These are phyloP conservation scores for Campylomormyrus numenius DNA, from an alignment of 2,113 vertebrate species.

Conservation along the genomic window DNA sequence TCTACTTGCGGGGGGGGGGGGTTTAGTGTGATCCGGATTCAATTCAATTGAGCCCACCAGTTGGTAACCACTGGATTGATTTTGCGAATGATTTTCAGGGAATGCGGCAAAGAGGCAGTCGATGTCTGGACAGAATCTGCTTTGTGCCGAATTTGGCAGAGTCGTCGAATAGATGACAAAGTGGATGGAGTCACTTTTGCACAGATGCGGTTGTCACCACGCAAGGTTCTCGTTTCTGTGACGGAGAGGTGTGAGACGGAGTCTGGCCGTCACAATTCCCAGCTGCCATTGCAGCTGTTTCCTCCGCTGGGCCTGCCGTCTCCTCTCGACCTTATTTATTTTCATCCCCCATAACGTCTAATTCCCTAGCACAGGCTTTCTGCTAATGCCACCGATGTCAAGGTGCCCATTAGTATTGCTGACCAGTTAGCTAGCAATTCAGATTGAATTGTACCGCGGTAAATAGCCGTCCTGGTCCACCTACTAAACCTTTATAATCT, in stretches of 20 bases:
- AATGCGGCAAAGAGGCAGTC: not conserved
- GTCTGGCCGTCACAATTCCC: not conserved
- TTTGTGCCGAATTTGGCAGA: not conserved
- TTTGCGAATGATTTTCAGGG: not conserved
- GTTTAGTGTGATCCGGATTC: not conserved
- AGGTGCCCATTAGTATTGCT: not conserved
- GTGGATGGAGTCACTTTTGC: not conserved
- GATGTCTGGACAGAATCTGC: not conserved
- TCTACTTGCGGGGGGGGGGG: not conserved
- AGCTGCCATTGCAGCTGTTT: constrained; percentile 1
- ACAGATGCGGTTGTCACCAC: not conserved
- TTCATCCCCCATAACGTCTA: not conserved
- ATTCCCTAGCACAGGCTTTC: not conserved
- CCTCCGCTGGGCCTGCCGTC: not conserved
- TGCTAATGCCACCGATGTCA: not conserved
- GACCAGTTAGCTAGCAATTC: not conserved
- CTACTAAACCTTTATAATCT: not conserved
- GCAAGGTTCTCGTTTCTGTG: not conserved
- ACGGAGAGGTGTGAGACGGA: not conserved
- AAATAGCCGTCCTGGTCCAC: not conserved
- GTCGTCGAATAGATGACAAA: not conserved
- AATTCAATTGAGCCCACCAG: not conserved
- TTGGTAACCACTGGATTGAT: not conserved
- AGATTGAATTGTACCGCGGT: not conserved
- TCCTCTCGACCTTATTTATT: not conserved